Conservation (phyloP, 2,797 vertebrate species). For the Rhynchonycteris naso region DNA sequence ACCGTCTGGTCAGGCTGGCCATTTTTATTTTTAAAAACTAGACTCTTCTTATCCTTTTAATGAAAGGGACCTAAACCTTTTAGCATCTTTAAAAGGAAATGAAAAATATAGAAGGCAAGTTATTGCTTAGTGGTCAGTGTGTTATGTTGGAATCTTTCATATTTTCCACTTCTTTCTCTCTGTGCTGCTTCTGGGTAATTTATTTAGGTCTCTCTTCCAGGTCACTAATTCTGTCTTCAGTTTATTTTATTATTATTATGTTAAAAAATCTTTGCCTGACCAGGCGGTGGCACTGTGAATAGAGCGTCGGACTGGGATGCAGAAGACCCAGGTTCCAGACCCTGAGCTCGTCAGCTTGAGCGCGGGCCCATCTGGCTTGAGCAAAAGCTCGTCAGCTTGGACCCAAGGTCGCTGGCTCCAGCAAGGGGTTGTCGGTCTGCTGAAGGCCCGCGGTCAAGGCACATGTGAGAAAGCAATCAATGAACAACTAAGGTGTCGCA, state of each 20-base stretch:
- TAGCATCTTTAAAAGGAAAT: neutral
- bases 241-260: constrained; percentile 28
- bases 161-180: neutral
- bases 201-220: neutral
- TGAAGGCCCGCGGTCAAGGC: too few species aligned
- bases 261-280: too few species aligned
- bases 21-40: neutral
- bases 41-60: neutral
- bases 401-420: too few species aligned
- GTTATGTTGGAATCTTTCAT: neutral
- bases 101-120: neutral
- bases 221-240: constrained; percentile 25
- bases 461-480: too few species aligned
- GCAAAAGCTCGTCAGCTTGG: too few species aligned
- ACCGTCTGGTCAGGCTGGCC: neutral
- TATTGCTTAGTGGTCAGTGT: neutral
- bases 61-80: neutral
- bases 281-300: too few species aligned
- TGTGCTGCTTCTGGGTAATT: neutral
- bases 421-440: too few species aligned
- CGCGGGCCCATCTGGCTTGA: too few species aligned
- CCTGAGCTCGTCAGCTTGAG: too few species aligned
- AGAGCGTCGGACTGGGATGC: too few species aligned
- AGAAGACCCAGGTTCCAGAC: too few species aligned
- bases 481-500: too few species aligned